Evolutionary conservation across 2,113 vertebrate genomes (phyloP), one percentile per base, ranked within the genome.

Genomic region (Cygnus buccinator): DNA sequence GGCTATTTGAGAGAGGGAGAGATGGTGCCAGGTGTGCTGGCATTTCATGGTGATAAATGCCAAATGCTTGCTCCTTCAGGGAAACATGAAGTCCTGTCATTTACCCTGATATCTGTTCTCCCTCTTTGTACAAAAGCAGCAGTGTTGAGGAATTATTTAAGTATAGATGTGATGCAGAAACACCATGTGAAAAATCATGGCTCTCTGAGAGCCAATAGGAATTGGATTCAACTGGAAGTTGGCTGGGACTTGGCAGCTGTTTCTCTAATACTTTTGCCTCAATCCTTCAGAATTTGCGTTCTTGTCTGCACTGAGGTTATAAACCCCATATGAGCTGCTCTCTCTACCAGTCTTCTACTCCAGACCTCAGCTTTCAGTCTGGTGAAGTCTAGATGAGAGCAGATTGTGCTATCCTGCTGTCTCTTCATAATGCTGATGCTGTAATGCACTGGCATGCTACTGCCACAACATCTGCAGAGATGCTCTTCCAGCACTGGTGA

Each of bases 321-420:
- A 89, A 90, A 75, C 43, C 55, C 35, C 28, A 20, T 67, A n/a
- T 37, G 57, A 92, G 29, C 61, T 82, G 33, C 44, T 84, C 10
- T 84, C 33, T 39, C 35, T 28, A 78, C 31, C 50, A 88, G 2
- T 20, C 33, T 67, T 59, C 50, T 84, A 61, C 31, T 90, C 20
- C 46, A 86, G 57, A 80, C 33, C 43, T 55, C 72, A 57, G 23
- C 74, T 81, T 90, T 92, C 68, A 78, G 16, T 67, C 72, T 72
- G 25, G 7, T 74, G 43, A 46, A 59, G 15, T 55, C 72, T 71
- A 77, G 46, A 77, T 41, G 62, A 84, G n/a, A 89, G 70, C 94
- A 95, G 81, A 82, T 84, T 87, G 43, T 91, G 39, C 78, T 82
- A n/a, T 84, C 74, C 89, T 94, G 71, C 81, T 84, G 57, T 65